Base-by-base conservation (phyloP, 1,140 invertebrate genomes). In the Cydia splendana region DNA sequence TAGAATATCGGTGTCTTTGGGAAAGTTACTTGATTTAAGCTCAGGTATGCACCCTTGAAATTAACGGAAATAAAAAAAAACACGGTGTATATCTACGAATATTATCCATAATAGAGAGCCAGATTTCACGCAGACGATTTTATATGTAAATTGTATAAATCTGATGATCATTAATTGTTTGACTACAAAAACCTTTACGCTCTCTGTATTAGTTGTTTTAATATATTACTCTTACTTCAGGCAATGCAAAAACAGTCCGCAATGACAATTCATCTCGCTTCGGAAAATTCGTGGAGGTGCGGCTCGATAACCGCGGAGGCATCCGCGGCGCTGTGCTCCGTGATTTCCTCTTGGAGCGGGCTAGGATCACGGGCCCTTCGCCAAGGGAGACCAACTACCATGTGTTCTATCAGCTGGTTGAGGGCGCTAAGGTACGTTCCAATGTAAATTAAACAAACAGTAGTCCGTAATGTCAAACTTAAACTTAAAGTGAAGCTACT, bases 191-290 rank as follows among this genome's bases (percentile, higher is more conserved):
- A 42, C 4, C 38, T 42, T 42, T 45, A 12, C 12, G 34, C 42
- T 45, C 10, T 45, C 12, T 45, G 38, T 30, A 42, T 53, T n/a
- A n/a, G 4, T 53, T 53, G 15, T 18, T 18, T 1, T 24, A 24
- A 24, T 24, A 18, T 57, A 18, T 57, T 57, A 9, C 0, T 57
- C 15, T 57, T 57, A 34, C 75, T 93, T 38, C 87, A 98, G 98
- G 98, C 78, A 99, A 99, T 94, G 98, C 98, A 0, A 99, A 99
- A 94, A 99, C 99, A 0, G 97, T 98, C 9, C 95, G 98, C 45
- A 99, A 99, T 92, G 98, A 99, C 92, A 99, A 99, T 92, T 99
- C 98, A 18, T 98, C 97, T 65, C 95, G 99, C 45, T 99, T 99
- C 92, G 99, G 99, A 18, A 99, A 99, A 93, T 99, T 99, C 88